A percentile compares a stretch with the other conserved stretches of the same genome.
Conservation (phyloP, 1,140 invertebrate genomes). For the Pseudomyrmex cubaensis region DNA sequence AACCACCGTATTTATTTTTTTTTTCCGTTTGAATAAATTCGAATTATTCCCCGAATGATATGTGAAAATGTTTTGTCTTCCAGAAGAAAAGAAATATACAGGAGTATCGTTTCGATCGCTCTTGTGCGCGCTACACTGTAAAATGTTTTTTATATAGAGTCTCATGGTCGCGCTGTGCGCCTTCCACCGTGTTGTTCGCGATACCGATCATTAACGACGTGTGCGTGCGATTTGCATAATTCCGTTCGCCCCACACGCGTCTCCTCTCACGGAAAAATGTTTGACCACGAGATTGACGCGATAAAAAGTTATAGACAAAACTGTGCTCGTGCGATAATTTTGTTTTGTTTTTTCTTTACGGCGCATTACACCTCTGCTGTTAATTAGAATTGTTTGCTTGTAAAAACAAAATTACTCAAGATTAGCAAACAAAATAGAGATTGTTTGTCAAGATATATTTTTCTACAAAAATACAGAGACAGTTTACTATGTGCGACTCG, state of each 20-base stretch:
- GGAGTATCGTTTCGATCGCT: slow-evolving; percentile 30
- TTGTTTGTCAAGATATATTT: slow-evolving; percentile 5
- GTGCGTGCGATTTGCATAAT: slow-evolving; percentile 53
- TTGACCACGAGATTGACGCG: background rate
- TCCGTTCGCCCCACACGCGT: slow-evolving; percentile 27
- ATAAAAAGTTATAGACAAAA: slow-evolving; percentile 26
- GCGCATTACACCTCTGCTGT: background rate
- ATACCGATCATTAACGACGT: slow-evolving; percentile 46
- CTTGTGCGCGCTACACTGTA: slow-evolving; percentile 35
- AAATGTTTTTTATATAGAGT: slow-evolving; percentile 46
- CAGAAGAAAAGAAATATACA: slow-evolving; percentile 1
- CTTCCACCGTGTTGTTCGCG: background rate
- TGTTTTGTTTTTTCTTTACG: too few species aligned
- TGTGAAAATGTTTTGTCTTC: background rate
- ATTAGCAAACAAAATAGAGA: background rate
- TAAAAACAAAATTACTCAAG: background rate
- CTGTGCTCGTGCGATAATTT: background rate
- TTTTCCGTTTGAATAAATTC: slow-evolving; percentile 2
- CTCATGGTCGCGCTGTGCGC: background rate
- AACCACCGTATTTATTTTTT: background rate
- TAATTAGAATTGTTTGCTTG: background rate
- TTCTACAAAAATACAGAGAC: background rate
- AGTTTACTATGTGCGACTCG: background rate
- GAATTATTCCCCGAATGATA: slow-evolving; percentile 26
- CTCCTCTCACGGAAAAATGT: slow-evolving; percentile 9